Conservation (phyloP, 2,113 vertebrate genomes). For the Dipodomys spectabilis region DNA sequence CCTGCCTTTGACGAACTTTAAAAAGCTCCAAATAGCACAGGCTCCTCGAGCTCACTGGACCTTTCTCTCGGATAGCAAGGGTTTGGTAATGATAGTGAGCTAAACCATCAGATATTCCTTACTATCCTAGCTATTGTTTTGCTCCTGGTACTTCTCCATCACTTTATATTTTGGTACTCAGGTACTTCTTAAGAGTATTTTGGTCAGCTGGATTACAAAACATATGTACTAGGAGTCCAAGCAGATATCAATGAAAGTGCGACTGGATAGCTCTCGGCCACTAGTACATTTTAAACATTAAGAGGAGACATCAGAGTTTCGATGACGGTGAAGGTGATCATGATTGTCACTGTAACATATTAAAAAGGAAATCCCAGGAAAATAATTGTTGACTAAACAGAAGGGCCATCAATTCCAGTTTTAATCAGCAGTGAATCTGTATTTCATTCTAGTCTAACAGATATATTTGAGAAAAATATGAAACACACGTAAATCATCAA, state of each 20-base stretch:
- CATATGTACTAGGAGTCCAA: neutral
- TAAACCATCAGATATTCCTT: too few species aligned
- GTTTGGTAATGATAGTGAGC: too few species aligned
- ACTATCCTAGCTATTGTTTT: too few species aligned
- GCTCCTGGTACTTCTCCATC: neutral
- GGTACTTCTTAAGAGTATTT: neutral
- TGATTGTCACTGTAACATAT: conserved; percentile 24
- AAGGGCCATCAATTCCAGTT: neutral
- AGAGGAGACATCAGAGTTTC: neutral
- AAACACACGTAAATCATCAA: neutral
- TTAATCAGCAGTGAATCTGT: neutral
- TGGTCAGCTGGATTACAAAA: neutral
- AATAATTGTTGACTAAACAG: neutral
- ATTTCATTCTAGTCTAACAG: neutral
- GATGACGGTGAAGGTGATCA: neutral
- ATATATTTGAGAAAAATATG: neutral
- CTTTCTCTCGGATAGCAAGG: neutral
- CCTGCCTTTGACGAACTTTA: neutral
- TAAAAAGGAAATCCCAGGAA: conserved; percentile 6
- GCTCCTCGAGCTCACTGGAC: neutral
- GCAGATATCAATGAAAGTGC: neutral
- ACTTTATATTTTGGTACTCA: neutral
- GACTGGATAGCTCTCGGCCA: neutral
- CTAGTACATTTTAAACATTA: neutral
- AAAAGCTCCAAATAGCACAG: neutral